Conservation (phyloP, 2,888 invertebrate genomes). For the Gastracanthus pulcherrimus region DNA sequence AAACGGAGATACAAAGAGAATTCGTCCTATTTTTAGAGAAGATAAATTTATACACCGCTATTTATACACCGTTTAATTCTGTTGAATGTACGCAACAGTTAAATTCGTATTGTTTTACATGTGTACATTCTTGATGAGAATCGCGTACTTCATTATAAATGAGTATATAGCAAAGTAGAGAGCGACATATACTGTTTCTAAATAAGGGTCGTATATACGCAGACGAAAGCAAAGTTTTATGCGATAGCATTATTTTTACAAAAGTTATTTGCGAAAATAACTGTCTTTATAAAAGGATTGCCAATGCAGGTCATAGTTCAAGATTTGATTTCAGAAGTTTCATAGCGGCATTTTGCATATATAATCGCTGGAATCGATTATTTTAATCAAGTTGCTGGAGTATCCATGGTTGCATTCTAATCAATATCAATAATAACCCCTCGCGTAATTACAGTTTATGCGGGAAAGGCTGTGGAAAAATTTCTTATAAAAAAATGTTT, state of each 20-base stretch:
- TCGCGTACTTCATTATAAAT: constrained; percentile 25
- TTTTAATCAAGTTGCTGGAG: constrained; percentile 52
- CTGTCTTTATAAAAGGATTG: background rate
- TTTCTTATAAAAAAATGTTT: too few species aligned
- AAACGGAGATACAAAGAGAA: background rate
- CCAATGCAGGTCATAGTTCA: too few species aligned
- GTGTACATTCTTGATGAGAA: constrained; percentile 32
- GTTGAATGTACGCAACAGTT: background rate
- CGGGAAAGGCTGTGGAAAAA: background rate
- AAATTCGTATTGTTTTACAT: constrained; percentile 18
- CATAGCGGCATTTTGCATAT: constrained; percentile 50
- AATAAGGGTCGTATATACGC: background rate
- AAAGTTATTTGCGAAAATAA: background rate
- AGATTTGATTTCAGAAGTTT: constrained; percentile 50
- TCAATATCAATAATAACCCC: constrained; percentile 54
- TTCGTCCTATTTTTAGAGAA: background rate
- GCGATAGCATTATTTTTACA: background rate
- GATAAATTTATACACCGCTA: background rate
- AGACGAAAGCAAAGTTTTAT: background rate
- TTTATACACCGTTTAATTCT: background rate
- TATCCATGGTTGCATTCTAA: constrained; percentile 52
- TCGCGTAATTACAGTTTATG: constrained; percentile 42
- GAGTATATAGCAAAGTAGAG: background rate
- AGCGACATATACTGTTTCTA: background rate
- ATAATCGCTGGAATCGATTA: constrained; percentile 53